Evolutionary conservation across 2,797 vertebrate species (phyloP), one percentile per base, ranked within the genome.

Genomic region (Chromis chromis): DNA sequence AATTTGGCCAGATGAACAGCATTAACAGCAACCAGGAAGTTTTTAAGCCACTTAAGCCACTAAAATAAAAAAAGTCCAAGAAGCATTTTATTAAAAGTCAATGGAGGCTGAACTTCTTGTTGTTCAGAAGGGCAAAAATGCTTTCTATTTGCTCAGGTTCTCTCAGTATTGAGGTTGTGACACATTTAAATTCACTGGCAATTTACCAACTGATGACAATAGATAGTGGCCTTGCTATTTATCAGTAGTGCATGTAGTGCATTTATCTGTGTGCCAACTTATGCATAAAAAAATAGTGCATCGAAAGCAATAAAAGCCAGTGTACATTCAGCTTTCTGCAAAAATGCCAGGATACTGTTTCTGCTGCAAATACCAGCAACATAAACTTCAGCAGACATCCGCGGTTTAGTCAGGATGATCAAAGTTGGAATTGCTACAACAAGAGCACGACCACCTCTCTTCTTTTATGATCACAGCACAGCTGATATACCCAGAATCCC

Each of bases 1-100:
- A 86, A 93, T 95, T 93, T 93, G 82, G 81, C 82, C 85, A 90
- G 85, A 91, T 91, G 88, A 94, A 91, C 17, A 61, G 73, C 86
- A 93, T 92, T 87, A 88, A 87, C 72, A 24, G 74, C 73, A 86
- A 88, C 82, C 9, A 59, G 70, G 89, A 91, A 80, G 75, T 91
- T 91, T 90, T 87, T 69, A 79, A 91, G 64, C 54, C 68, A 78
- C 75, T 76, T 82, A 83, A 88, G 50, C 25, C 31, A 73, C 63
- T 52, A 53, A 75, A 61, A 7, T 6, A 22, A 65, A 74, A 55
- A 59, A 77, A 84, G 75, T 77, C 59, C 48, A 82, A 78, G 62
- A 52, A 81, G 78, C 54, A 62, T 86, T 88, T 85, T 77, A 22
- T 78, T 67, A 83, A 79, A 88, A 83, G 85, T 88, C 81, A 76